These are phyloP conservation scores for Silurus glanis DNA, from an alignment of 2,113 vertebrate genomes.

Conservation along the genomic window DNA sequence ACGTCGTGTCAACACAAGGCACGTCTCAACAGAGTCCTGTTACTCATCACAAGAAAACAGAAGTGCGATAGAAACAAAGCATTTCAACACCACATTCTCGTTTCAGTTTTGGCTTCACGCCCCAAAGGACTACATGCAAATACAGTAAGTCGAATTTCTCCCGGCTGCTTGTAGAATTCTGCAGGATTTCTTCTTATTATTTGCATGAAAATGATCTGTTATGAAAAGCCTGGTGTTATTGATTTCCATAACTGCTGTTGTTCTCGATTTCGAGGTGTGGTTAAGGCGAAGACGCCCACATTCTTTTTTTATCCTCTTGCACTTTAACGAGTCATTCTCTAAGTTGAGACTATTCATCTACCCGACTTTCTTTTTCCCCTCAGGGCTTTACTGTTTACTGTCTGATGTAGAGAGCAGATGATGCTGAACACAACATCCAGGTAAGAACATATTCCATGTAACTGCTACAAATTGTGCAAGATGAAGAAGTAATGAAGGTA, in stretches of 20 bases:
- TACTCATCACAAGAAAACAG: background rate
- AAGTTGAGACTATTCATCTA: too few species aligned
- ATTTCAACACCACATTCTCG: background rate
- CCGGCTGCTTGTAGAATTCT: background rate
- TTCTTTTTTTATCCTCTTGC: background rate
- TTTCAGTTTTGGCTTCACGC: background rate
- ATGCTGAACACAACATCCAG: background rate
- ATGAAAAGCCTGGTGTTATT: background rate
- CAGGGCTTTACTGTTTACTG: background rate
- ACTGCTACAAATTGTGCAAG: too few species aligned
- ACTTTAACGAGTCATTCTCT: too few species aligned
- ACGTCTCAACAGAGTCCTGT: background rate
- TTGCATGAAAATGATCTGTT: background rate
- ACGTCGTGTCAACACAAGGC: background rate
- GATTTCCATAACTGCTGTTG: background rate
- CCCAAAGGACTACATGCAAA: background rate
- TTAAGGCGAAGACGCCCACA: background rate
- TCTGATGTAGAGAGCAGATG: background rate
- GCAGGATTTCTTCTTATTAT: background rate
- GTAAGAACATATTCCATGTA: background rate
- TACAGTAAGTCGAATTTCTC: background rate
- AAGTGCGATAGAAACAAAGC: slow-evolving; percentile 7
- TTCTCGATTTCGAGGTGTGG: background rate
- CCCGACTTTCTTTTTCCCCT: too few species aligned
- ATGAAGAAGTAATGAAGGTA: too few species aligned